A percentile compares a stretch with the other conserved stretches of the same genome.
phyloP scores from a whole-genome alignment of 2,888 invertebrate genomes.

The Panorpa germanica region DNA sequence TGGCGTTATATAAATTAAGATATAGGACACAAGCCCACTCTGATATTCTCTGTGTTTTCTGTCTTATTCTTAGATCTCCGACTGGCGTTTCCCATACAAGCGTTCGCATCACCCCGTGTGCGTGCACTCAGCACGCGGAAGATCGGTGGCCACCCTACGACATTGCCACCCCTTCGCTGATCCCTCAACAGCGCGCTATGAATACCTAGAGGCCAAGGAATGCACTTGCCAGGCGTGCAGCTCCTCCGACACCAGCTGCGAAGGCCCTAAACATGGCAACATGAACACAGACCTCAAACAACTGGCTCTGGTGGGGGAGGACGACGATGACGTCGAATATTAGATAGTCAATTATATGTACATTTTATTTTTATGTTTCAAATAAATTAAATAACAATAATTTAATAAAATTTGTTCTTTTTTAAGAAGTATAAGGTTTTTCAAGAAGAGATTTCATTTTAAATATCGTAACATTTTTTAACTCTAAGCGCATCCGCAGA shows the following conservation, averaged over 20 bases:
- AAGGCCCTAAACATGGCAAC: too few species aligned
- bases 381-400: background rate
- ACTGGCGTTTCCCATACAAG: constrained; percentile 80
- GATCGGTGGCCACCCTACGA: constrained; percentile 40
- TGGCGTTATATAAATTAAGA: too few species aligned
- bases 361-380: background rate
- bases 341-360: background rate
- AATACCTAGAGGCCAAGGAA: constrained; percentile 57
- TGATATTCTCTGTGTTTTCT: too few species aligned
- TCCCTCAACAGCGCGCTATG: constrained; percentile 48
- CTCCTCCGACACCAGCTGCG: constrained; percentile 50
- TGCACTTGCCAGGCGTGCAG: constrained; percentile 58
- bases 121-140: constrained; percentile 49
- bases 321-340: constrained; percentile 6
- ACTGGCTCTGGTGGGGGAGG: too few species aligned
- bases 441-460: background rate
- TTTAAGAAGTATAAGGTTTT: constrained; percentile 9
- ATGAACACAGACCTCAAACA: too few species aligned
- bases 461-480: too few species aligned
- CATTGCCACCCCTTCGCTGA: constrained; percentile 59
- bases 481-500: too few species aligned
- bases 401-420: background rate
- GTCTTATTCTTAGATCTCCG: constrained; percentile 40
- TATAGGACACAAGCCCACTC: too few species aligned
- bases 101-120: constrained; percentile 74